phyloP scores from a whole-genome alignment of 2,888 invertebrate genomes.

The Eutolmus rufibarbis region DNA sequence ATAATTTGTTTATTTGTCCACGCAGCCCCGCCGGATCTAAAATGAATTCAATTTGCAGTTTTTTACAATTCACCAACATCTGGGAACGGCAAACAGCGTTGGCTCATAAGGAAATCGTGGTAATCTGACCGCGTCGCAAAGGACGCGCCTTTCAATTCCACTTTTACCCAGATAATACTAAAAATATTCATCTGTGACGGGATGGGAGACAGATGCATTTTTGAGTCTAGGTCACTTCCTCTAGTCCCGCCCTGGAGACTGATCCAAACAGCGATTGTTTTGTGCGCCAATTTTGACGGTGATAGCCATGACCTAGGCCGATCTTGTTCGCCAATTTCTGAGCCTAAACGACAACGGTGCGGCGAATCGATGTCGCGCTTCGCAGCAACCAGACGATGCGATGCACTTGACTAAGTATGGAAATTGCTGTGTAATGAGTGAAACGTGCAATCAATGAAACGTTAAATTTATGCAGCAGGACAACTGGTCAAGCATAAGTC shows the following conservation, averaged over 20 bases:
- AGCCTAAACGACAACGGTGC: not conserved
- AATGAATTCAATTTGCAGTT: not conserved
- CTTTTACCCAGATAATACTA: not conserved
- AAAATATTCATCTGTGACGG: constrained; percentile 18
- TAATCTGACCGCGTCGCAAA: not conserved
- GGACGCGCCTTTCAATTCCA: not conserved
- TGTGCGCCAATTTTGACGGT: not conserved
- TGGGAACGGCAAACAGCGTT: not conserved
- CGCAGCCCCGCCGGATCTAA: not conserved
- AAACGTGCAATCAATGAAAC: constrained; percentile 33
- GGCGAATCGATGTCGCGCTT: not conserved
- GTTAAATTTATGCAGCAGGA: constrained; percentile 35
- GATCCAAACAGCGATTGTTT: not conserved
- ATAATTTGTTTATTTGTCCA: constrained; percentile 19
- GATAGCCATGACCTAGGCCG: constrained; percentile 22
- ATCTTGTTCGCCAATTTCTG: not conserved
- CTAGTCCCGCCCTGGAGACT: not conserved
- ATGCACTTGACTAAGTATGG: constrained; percentile 42
- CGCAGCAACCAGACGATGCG: constrained; percentile 6
- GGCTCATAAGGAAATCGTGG: not conserved
- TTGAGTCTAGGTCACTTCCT: constrained; percentile 29
- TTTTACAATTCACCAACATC: not conserved
- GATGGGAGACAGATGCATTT: not conserved
- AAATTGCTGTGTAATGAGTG: constrained; percentile 42
- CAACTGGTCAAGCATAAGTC: not conserved